Conservation (phyloP, 2,888 invertebrate species). For the Acleris holmiana region DNA sequence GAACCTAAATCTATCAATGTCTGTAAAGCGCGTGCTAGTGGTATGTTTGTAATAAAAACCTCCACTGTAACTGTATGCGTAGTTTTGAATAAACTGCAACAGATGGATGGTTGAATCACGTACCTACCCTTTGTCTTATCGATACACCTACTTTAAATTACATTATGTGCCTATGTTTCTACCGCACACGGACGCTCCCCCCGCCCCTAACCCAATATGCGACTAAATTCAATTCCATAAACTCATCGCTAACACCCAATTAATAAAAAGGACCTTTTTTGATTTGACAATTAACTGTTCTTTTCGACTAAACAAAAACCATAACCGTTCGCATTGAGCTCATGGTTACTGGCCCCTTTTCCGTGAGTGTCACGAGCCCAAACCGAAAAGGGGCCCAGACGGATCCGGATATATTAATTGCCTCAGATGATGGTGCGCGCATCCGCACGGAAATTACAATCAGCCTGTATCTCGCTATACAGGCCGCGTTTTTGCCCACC, state of each 20-base stretch:
- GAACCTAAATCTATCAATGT: conserved; percentile 33
- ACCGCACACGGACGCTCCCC: no score
- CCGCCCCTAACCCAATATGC: no score
- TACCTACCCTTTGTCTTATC: no score
- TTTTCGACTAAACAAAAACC: conserved; percentile 9
- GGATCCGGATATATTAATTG: conserved; percentile 64
- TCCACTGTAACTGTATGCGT: conserved; percentile 3
- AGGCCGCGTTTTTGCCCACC: conserved; percentile 32
- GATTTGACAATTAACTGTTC: background rate
- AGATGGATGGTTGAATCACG: conserved; percentile 3
- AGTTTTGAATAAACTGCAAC: conserved; percentile 22
- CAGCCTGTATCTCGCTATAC: conserved; percentile 46
- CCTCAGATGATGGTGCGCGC: conserved; percentile 58
- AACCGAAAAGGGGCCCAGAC: conserved; percentile 49
- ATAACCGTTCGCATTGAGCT: conserved; percentile 13
- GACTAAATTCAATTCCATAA: conserved; percentile 10
- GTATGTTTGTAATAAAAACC: conserved; percentile 24
- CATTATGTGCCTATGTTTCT: no score
- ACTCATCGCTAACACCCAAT: conserved; percentile 10
- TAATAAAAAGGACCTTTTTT: conserved; percentile 1
- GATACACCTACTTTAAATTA: no score
- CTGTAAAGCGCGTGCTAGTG: conserved; percentile 21
- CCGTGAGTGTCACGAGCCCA: conserved; percentile 39
- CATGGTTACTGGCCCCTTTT: conserved; percentile 31
- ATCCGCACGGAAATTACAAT: conserved; percentile 70